These are phyloP conservation scores for Aporrectodea caliginosa DNA, from an alignment of 1,140 invertebrate genomes.

Conservation along the genomic window DNA sequence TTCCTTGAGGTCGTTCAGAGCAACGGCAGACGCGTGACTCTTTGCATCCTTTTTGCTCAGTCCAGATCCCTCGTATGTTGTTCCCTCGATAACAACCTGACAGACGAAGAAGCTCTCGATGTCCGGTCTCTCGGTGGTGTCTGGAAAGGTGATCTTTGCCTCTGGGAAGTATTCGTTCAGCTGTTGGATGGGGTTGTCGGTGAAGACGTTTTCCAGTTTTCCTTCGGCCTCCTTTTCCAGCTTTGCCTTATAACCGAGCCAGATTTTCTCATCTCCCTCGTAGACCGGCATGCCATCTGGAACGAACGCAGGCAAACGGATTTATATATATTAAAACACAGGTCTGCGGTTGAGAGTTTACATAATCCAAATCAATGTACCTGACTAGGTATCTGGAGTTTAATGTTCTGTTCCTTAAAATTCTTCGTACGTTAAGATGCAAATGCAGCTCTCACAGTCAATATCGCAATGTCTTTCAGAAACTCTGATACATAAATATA, in stretches of 20 bases:
- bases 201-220: neutral
- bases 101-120: neutral
- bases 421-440: no score
- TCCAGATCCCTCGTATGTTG: constrained; percentile 8
- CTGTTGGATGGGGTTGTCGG: constrained; percentile 3
- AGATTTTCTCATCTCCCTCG: constrained; percentile 20
- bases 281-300: constrained; percentile 20
- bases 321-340: neutral
- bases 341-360: no score
- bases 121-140: neutral
- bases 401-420: no score
- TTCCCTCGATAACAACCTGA: neutral
- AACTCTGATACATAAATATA: no score
- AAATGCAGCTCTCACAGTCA: no score
- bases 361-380: no score
- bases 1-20: neutral
- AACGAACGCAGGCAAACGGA: neutral
- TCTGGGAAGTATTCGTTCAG: constrained; percentile 18
- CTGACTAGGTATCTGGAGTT: no score
- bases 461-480: no score
- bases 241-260: constrained; percentile 14
- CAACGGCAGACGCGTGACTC: neutral
- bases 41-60: constrained; percentile 20
- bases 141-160: constrained; percentile 17
- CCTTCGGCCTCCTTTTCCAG: constrained; percentile 8